Percentiles rank a stretch among this genome's conserved stretches.
Evolutionary conservation across 2,888 invertebrate species (phyloP).

Genomic region (Hydraecia micacea): DNA sequence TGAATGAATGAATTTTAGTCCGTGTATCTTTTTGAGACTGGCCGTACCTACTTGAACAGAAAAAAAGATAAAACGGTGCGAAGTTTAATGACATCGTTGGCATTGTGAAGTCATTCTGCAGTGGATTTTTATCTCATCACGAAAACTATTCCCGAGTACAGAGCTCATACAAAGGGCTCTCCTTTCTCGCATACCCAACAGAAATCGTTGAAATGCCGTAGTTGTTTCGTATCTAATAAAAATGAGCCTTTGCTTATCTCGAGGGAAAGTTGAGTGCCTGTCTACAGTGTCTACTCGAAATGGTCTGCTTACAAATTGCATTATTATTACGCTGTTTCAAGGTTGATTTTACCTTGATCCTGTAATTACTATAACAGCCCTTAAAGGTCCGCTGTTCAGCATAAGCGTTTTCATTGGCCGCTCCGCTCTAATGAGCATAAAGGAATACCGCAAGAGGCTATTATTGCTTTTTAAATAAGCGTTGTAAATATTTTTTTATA

Average conservation of each 20-base stretch:
- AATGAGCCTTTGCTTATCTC: conserved; percentile 46
- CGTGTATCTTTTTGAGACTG: neutral
- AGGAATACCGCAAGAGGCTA: conserved; percentile 2
- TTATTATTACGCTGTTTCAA: neutral
- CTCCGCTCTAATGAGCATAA: conserved; percentile 11
- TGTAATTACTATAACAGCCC: neutral
- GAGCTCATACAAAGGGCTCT: conserved; percentile 12
- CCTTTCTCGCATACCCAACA: conserved; percentile 22
- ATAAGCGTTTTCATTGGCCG: conserved; percentile 28
- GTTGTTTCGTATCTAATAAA: conserved; percentile 53
- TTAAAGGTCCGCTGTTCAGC: conserved; percentile 9
- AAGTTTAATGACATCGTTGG: conserved; percentile 10
- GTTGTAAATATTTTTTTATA: no score
- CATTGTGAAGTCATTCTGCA: conserved; percentile 21
- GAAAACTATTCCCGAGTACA: conserved; percentile 18
- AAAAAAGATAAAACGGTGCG: neutral
- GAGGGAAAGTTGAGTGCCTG: conserved; percentile 31
- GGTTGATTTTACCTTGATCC: conserved; percentile 32
- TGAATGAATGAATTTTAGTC: neutral
- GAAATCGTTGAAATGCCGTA: conserved; percentile 32
- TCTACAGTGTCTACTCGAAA: conserved; percentile 23
- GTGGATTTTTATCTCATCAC: conserved; percentile 31
- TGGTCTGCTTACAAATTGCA: conserved; percentile 8
- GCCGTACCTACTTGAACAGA: neutral
- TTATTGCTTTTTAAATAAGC: conserved; percentile 19